phyloP scores from a whole-genome alignment of 2,888 invertebrate genomes.

The Cinara cedri region DNA sequence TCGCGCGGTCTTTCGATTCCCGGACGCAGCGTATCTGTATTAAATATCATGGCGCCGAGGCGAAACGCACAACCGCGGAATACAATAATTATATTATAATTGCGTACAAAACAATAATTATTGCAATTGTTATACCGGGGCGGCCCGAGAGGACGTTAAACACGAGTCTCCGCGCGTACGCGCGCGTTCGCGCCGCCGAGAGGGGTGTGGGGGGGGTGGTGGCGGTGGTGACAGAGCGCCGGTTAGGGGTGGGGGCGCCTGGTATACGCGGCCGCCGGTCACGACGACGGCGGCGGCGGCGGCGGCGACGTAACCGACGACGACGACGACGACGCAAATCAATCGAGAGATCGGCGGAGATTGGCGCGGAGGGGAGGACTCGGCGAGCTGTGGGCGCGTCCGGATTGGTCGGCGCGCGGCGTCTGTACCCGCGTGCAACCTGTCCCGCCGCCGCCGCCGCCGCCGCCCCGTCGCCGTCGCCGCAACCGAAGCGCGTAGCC shows the following conservation, averaged over 20 bases:
- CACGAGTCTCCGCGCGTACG: neutral
- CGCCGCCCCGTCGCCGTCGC: neutral
- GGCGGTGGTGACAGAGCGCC: neutral
- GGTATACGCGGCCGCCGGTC: neutral
- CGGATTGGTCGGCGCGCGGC: constrained; percentile 54
- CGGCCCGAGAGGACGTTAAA: neutral
- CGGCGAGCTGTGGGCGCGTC: constrained; percentile 53
- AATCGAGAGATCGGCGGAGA: constrained; percentile 56
- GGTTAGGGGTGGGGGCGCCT: neutral
- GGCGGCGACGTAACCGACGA: constrained; percentile 5
- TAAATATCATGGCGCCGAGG: neutral
- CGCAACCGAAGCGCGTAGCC: neutral
- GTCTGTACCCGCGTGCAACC: constrained; percentile 54
- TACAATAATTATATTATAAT: neutral
- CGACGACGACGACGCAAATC: constrained; percentile 53
- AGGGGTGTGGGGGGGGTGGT: too few species aligned
- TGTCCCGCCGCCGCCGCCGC: constrained; percentile 32
- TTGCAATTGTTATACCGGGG: too few species aligned
- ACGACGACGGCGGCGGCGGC: constrained; percentile 17
- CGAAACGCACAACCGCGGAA: neutral
- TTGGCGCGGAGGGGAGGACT: constrained; percentile 56
- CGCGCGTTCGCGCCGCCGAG: neutral
- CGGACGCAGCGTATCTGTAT: too few species aligned
- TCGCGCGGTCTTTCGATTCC: too few species aligned
- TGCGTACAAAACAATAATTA: neutral